Evolutionary conservation across 2,113 vertebrate species (phyloP).

Genomic region (Charina bottae): DNA sequence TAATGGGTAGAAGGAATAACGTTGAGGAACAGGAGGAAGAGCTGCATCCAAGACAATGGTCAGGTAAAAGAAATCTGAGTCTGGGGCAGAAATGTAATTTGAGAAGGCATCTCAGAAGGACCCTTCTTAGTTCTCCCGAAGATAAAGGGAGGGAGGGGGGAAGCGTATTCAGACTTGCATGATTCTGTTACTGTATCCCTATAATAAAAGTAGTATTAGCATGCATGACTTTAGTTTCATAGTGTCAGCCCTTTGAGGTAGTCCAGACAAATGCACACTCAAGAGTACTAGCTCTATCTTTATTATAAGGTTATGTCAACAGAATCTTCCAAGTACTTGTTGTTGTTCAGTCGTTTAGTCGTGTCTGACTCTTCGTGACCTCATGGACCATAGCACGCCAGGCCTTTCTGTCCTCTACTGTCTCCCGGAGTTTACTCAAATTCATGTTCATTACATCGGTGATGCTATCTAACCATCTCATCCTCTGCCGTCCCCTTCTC

Average conservation of each 20-base stretch:
- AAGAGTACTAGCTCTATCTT: not conserved
- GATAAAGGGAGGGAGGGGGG: not conserved
- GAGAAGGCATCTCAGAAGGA: not conserved
- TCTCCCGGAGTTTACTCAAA: too few relatives aligned
- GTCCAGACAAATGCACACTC: not conserved
- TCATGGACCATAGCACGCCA: too few relatives aligned
- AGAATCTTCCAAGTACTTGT: not conserved
- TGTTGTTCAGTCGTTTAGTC: too few relatives aligned
- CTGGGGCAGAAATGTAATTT: not conserved
- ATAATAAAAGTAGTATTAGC: not conserved
- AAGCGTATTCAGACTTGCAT: not conserved
- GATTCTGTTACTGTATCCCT: not conserved
- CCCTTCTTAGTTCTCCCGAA: not conserved
- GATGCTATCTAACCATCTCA: too few relatives aligned
- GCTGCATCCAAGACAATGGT: not conserved
- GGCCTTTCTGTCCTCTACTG: too few relatives aligned
- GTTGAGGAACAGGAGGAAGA: not conserved
- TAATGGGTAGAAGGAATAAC: not conserved
- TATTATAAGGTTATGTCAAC: not conserved
- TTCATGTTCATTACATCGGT: too few relatives aligned
- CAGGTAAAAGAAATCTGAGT: not conserved
- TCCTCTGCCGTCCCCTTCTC: too few relatives aligned
- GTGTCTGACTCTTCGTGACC: too few relatives aligned
- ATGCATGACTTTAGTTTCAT: not conserved
- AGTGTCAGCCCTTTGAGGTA: not conserved